Evolutionary conservation across 1,140 invertebrate species (phyloP), one percentile per base, ranked within the genome.

Genomic region (Venustaconcha ellipsiformis): DNA sequence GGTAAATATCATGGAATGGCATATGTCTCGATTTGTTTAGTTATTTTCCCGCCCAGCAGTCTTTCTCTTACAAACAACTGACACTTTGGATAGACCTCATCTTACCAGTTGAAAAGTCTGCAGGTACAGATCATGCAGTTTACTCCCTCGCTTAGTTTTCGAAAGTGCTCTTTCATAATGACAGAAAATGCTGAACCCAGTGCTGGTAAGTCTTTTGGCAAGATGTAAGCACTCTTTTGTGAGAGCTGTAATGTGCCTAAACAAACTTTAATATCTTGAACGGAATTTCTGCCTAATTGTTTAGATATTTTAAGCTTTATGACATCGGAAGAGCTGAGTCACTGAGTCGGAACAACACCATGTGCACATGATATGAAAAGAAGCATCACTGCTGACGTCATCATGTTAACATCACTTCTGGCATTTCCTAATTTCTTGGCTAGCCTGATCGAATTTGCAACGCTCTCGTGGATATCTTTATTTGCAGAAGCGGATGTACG

Each of bases 331-430:
- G 20, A 85, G 75, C n/a, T 64, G 68, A 30, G 65, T 57, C 6
- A 85, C 70, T 14, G 74, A 76, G n/a, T 80, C 78, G 8, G 26
- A 57, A 66, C 70, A 78, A 37, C 76, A 80, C 60, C 79, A 70
- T 13, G 68, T 26, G 67, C 84, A 85, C 1, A 82, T 82, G 14
- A 83, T 59, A 67, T 85, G 84, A 14, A 85, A 56, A 15, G 84
- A 80, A 13, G 84, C 83, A 26, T 83, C 80, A 0, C 70, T 68
- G 17, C 78, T 78, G 17, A 85, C 63, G 65, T 59, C 63, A 59
- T 85, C 82, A 26, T 59, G 60, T 23, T 70, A 57, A 59, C 82
- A 72, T 85, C 84, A 78, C 77, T 79, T 59, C 80, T 82, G 14
- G 73, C 65, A 1, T 79, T 30, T 2, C 80, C 15, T 18, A 85